These are phyloP conservation scores for Auanema freiburgensis DNA, from an alignment of 2,888 invertebrate species.

Conservation along the genomic window DNA sequence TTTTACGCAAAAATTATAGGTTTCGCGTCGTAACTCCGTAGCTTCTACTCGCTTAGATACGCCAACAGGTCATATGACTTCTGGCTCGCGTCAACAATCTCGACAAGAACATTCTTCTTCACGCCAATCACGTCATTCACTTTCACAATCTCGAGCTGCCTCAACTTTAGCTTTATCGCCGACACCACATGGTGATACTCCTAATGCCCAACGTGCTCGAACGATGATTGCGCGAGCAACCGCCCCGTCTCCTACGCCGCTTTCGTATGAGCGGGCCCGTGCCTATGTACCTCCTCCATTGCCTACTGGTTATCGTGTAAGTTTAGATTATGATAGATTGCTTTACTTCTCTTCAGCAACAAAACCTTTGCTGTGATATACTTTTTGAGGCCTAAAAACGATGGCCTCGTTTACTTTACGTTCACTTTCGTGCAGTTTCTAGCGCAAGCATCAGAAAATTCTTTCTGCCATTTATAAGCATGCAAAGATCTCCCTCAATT, in stretches of 20 bases:
- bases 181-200: slow-evolving; percentile 33
- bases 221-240: slow-evolving; percentile 43
- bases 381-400: not conserved
- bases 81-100: slow-evolving; percentile 14
- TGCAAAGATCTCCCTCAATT: no score
- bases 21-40: slow-evolving; percentile 46
- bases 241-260: slow-evolving; percentile 56
- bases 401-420: not conserved
- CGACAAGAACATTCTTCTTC: slow-evolving; percentile 19
- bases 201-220: slow-evolving; percentile 36
- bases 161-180: slow-evolving; percentile 36
- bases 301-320: slow-evolving; percentile 58
- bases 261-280: slow-evolving; percentile 55
- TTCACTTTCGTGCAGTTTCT: not conserved
- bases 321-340: no score
- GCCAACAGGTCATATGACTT: slow-evolving; percentile 15
- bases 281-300: slow-evolving; percentile 59
- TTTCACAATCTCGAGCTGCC: slow-evolving; percentile 26
- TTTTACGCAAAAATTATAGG: slow-evolving; percentile 24
- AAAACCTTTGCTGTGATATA: not conserved
- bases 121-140: slow-evolving; percentile 28
- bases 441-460: no score
- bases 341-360: not conserved
- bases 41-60: slow-evolving; percentile 38
- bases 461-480: no score